Evolutionary conservation across 2,113 vertebrate species (phyloP).

Genomic region (Felis chaus): DNA sequence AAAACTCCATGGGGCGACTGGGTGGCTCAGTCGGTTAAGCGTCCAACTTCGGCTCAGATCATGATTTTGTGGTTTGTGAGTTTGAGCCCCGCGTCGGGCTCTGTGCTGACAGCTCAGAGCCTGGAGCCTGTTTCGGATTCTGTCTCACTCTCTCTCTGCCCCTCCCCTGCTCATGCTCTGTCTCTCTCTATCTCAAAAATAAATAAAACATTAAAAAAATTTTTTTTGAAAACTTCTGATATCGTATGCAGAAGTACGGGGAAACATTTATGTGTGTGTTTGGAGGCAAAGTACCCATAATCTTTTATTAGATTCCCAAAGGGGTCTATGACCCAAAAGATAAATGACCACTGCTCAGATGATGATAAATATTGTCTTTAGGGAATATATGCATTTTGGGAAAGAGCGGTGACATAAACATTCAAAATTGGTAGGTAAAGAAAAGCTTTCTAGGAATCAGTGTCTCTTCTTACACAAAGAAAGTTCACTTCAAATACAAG

Average conservation of each 20-base stretch:
- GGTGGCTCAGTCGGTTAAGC: too few relatives aligned
- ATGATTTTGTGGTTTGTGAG: too few relatives aligned
- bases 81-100: too few relatives aligned
- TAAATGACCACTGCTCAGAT: neutral
- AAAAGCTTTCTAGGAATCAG: neutral
- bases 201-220: too few relatives aligned
- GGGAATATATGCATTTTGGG: neutral
- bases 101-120: too few relatives aligned
- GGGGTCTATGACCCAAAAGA: neutral
- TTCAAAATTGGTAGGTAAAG: neutral
- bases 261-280: neutral
- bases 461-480: neutral
- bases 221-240: neutral
- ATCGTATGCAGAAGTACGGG: neutral
- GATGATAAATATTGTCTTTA: neutral
- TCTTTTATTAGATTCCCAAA: neutral
- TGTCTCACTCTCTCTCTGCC: too few relatives aligned
- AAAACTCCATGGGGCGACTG: neutral
- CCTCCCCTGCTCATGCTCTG: too few relatives aligned
- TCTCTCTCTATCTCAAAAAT: too few relatives aligned
- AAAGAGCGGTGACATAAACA: neutral
- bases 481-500: constrained; percentile 18
- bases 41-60: too few relatives aligned
- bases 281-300: neutral
- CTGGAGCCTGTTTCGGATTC: too few relatives aligned